Evolutionary conservation across 2,113 vertebrate genomes (phyloP).

Genomic region (Zapus hudsonius): DNA sequence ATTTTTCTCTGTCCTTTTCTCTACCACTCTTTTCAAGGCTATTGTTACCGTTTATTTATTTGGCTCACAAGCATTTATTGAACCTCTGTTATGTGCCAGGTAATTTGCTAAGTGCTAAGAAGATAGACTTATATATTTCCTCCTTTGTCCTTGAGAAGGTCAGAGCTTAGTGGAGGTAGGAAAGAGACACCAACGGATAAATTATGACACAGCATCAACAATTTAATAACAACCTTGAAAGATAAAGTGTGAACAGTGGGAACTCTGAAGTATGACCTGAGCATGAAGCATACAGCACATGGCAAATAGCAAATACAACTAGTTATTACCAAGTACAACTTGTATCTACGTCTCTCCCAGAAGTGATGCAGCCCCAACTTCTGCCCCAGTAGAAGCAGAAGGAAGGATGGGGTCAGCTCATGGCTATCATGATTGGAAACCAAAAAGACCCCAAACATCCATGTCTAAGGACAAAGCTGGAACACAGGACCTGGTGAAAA

Average conservation of each 20-base stretch:
- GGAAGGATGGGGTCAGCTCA: background rate
- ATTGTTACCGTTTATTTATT: conserved; percentile 46
- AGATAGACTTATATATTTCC: conserved; percentile 17
- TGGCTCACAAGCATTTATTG: conserved; percentile 54
- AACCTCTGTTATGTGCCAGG: conserved; percentile 42
- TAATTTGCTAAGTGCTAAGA: conserved; percentile 73
- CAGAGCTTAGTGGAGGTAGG: background rate
- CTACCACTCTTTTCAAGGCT: background rate
- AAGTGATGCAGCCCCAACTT: background rate
- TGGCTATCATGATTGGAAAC: background rate
- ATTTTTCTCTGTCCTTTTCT: conserved; percentile 20
- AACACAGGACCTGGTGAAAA: background rate
- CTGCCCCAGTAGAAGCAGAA: background rate
- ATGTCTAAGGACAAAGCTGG: background rate
- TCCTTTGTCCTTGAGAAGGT: conserved; percentile 52
- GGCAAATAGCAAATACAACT: background rate
- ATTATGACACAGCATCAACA: background rate
- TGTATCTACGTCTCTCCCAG: background rate
- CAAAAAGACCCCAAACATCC: background rate
- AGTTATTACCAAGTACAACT: background rate
- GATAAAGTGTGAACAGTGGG: background rate
- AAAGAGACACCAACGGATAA: conserved; percentile 41
- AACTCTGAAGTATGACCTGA: background rate
- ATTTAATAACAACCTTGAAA: conserved; percentile 24
- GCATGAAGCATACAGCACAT: background rate